Conservation (phyloP, 2,797 vertebrate species). For the Fundulus diaphanus region DNA sequence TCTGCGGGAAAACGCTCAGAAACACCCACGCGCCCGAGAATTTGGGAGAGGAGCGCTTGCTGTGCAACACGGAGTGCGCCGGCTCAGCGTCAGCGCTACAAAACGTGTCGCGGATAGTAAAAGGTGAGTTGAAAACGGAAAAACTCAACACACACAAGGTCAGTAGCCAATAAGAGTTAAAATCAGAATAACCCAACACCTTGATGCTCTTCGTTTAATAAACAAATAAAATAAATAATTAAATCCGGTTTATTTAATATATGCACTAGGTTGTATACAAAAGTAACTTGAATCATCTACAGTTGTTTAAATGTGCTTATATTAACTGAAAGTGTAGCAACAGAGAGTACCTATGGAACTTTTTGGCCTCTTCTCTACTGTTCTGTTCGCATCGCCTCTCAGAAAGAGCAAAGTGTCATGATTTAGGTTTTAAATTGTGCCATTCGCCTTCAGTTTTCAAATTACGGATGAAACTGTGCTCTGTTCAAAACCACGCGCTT, state of each 20-base stretch:
- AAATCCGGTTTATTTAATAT: no score
- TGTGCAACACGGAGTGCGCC: conserved; percentile 33
- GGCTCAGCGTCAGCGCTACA: rapidly evolving
- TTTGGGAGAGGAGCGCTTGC: conserved; percentile 22
- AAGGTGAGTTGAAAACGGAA: neutral
- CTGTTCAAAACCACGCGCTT: neutral
- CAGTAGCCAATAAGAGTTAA: conserved; percentile 7
- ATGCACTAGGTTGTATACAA: no score
- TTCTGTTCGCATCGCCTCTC: neutral
- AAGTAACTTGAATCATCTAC: neutral
- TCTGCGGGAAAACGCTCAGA: conserved; percentile 65
- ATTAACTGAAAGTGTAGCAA: neutral
- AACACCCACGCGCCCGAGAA: conserved; percentile 66
- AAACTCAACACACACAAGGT: conserved; percentile 3
- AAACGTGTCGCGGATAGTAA: rapidly evolving
- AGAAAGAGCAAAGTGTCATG: neutral
- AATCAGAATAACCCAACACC: neutral
- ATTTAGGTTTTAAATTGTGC: neutral
- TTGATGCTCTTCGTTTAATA: no score
- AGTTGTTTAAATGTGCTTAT: neutral
- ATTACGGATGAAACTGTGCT: neutral
- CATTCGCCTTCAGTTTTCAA: neutral
- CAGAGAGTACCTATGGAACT: no score
- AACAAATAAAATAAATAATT: no score
- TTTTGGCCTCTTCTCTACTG: neutral